Base-by-base conservation (phyloP, 2,888 invertebrate species). In the Pseudoips prasinana region DNA sequence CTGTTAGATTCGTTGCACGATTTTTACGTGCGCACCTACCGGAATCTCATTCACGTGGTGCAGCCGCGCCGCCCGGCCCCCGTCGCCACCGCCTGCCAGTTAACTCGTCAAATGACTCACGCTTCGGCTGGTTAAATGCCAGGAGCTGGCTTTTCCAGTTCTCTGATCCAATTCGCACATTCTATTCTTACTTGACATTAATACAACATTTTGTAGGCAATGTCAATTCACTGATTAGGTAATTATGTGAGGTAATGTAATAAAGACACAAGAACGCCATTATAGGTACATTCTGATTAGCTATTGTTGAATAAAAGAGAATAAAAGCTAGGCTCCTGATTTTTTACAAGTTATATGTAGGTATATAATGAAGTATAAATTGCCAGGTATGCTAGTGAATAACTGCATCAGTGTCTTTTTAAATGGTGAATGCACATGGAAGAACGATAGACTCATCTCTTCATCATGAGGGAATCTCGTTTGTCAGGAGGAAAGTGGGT, bases 1-100 rank as follows among this genome's bases (percentile, higher is more conserved):
- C 88, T 87, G 88, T 88, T 87, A 87, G 88, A 88, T 88, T 87
- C 81, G 86, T 87, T 86, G 87, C 86, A 86, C 86, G 88, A 88
- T 88, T 88, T 88, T 88, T 88, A 88, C 86, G 87, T 87, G 85
- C 80, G 84, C 84, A 85, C 85, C 86, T 85, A 87, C 85, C 86
- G 87, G 86, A 82, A 86, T 87, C 84, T 85, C 88, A 87, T 87
- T 87, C 79, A 87, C 82, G 80, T 79, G 82, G 73, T 81, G 64
- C 63, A 54, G 66, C 60, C 73, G 64, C 63, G 56, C 66, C 60
- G 64, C 64, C 59, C 64, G 61, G 63, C 65, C 67, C 67, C 63
- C 70, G 47, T 49, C 59, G 58, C 68, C 59, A 56, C 61, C 69
- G 73, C 67, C 73, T 74, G 75, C 82, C 82, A 78, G 80, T 79